Base-by-base conservation (phyloP, 2,888 invertebrate species). In the Aethes cnicana region DNA sequence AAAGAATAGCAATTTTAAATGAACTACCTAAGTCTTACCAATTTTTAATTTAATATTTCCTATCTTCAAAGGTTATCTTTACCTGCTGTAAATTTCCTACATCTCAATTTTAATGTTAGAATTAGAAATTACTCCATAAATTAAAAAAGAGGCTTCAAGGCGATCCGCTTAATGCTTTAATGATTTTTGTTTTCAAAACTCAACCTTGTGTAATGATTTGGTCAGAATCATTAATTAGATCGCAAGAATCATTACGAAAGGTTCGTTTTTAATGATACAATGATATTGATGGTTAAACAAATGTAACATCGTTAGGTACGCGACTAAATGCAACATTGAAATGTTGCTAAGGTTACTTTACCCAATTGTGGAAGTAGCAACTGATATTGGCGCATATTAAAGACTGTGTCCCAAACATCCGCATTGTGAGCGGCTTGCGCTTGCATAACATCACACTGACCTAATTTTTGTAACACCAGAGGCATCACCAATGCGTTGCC, bases 131-230 rank as follows among this genome's bases (percentile, higher is more conserved):
- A 11, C 36, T 37, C 41, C 43, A 50, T 43, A 30, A 33, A 36
- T 43, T 36, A 6, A 50, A 37, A 50, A 50, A 50, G 28, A 50
- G n/a, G 21, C 23, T 25, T 23, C 43, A 50, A 50, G 50, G 43
- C 3, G 12, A 50, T 14, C 43, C 9, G 7, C 43, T 36, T 11
- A 2, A n/a, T 35, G 6, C 46, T 46, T 39, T 46, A 52, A 52
- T 52, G 52, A 39, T 16, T 46, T 39, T 52, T 46, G 52, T 52
- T 52, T 52, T 39, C 32, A 39, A 39, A 52, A 52, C 39, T 26
- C 11, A 39, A 33, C 50, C 50, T 50, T 50, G 50, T 18, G 14
- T 3, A 2, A 16, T 44, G 28, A 37, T 50, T 43, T 43, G 26
- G 30, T 28, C 33, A 37, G 50, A 43, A 44, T 50, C 50, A 50